Conservation (phyloP, 2,797 vertebrate genomes). For the Sebastes alutus region DNA sequence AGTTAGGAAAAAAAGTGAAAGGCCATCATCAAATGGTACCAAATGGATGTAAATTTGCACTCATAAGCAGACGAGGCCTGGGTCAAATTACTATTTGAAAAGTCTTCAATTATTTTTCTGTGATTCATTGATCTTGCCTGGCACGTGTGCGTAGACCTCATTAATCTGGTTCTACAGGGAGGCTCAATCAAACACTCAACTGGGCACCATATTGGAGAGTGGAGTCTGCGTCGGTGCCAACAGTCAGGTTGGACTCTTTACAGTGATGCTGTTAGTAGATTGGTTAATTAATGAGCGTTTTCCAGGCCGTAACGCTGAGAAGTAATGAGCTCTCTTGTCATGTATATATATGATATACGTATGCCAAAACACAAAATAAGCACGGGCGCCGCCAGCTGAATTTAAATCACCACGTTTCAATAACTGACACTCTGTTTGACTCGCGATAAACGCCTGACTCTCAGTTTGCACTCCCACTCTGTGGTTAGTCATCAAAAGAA, state of each 20-base stretch:
- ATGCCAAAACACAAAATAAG: neutral
- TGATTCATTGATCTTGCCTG: conserved; percentile 36
- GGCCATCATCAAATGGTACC: neutral
- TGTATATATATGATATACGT: neutral
- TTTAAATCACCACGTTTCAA: neutral
- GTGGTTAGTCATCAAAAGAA: neutral
- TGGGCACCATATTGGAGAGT: conserved; percentile 24
- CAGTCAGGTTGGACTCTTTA: conserved; percentile 34
- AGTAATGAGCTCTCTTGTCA: conserved; percentile 19
- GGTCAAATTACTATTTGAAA: conserved; percentile 13
- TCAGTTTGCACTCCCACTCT: neutral
- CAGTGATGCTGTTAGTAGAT: conserved; percentile 20
- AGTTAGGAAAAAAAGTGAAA: neutral
- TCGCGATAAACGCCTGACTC: neutral
- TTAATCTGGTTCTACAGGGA: conserved; percentile 40
- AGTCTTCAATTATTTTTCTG: conserved; percentile 21
- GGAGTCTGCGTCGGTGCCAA: conserved; percentile 19
- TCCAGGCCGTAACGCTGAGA: neutral
- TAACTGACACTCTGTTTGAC: neutral
- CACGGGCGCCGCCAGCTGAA: neutral
- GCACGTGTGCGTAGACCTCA: conserved; percentile 12
- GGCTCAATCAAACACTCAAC: conserved; percentile 52
- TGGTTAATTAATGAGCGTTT: conserved; percentile 34
- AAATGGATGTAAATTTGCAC: conserved; percentile 6
- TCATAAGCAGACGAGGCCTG: neutral